A percentile compares a stretch with the other conserved stretches of the same genome.
These are phyloP conservation scores for Microtus ochrogaster DNA, from an alignment of 2,113 vertebrate genomes.

Conservation along the genomic window DNA sequence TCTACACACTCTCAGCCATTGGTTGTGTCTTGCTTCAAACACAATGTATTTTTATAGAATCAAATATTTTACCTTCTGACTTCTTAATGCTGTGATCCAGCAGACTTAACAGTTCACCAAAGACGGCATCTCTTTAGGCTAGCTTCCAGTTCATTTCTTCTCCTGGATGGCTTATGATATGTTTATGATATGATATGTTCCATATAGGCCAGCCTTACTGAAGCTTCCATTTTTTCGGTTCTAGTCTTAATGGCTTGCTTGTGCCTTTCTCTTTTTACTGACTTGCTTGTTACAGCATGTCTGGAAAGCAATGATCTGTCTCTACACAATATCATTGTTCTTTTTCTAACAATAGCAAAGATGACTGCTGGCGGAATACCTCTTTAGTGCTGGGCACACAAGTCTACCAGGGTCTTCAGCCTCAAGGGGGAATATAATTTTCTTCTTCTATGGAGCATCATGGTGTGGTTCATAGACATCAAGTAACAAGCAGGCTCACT, in stretches of 20 bases:
- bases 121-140: not conserved
- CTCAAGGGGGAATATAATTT: not conserved
- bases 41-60: slow-evolving; percentile 6
- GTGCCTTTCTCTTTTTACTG: not conserved
- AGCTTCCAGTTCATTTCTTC: not conserved
- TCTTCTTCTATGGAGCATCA: not conserved
- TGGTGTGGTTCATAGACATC: not conserved
- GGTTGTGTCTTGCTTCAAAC: not conserved
- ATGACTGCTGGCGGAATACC: not conserved
- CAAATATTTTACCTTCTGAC: not conserved
- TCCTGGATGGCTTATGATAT: not conserved
- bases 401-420: not conserved
- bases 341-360: not conserved
- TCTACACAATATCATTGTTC: not conserved
- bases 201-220: not conserved
- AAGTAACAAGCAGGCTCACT: not conserved
- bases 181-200: not conserved
- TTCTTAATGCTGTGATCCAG: not conserved
- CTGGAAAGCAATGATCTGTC: not conserved
- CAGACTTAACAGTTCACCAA: not conserved
- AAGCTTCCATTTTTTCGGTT: not conserved
- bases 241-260: not conserved
- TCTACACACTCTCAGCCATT: not conserved
- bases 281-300: not conserved
- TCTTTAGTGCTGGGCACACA: not conserved